Evolutionary conservation across 2,888 invertebrate genomes (phyloP).

Genomic region (Tridacna gigas): DNA sequence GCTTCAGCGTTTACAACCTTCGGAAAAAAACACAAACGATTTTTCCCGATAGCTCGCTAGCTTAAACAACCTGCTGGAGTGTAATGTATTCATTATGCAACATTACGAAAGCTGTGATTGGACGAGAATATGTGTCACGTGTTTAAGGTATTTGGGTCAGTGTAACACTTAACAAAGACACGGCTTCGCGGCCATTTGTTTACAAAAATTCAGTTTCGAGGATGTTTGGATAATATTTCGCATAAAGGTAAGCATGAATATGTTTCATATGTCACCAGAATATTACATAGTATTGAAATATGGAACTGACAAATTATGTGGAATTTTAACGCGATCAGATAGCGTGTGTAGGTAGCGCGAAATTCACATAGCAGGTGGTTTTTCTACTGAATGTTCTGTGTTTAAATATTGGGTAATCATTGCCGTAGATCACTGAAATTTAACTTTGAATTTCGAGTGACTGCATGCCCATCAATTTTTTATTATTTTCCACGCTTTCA

Average conservation of each 20-base stretch:
- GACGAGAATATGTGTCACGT: slow-evolving; percentile 65
- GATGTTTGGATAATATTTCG: slow-evolving; percentile 62
- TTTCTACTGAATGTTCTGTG: slow-evolving; percentile 10
- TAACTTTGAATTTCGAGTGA: background rate
- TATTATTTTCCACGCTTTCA: too few relatives aligned
- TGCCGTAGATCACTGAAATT: slow-evolving; percentile 29
- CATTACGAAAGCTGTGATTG: slow-evolving; percentile 65
- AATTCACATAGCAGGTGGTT: slow-evolving; percentile 42
- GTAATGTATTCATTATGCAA: slow-evolving; percentile 70
- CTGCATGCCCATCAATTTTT: too few relatives aligned
- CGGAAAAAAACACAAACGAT: background rate
- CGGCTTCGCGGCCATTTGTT: slow-evolving; percentile 67
- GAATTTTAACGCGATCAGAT: background rate
- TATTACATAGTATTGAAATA: background rate
- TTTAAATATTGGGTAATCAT: slow-evolving; percentile 56
- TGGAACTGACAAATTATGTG: too few relatives aligned
- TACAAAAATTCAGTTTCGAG: slow-evolving; percentile 65
- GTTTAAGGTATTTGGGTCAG: slow-evolving; percentile 66
- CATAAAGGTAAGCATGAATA: slow-evolving; percentile 43
- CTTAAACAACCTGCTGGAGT: slow-evolving; percentile 3
- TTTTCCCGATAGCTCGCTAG: background rate
- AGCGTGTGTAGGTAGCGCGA: slow-evolving; percentile 20
- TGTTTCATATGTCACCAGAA: background rate
- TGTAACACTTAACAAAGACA: slow-evolving; percentile 69
- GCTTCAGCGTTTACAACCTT: background rate